phyloP scores from a whole-genome alignment of 2,888 invertebrate species.

The Nebria salina region DNA sequence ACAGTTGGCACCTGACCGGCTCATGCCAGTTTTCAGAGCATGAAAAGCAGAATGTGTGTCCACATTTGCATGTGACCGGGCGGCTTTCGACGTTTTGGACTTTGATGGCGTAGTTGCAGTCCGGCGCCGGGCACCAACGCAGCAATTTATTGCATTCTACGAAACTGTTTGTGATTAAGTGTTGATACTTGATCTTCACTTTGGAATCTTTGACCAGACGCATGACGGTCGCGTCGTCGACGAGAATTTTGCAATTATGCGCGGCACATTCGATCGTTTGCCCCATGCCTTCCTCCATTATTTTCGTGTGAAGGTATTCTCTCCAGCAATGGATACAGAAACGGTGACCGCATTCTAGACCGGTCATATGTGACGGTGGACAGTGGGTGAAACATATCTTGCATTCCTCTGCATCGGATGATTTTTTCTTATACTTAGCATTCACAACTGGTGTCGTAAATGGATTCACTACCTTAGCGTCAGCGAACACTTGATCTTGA shows the following conservation, averaged over 20 bases:
- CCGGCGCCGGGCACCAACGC: conserved; percentile 98
- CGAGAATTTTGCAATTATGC: conserved; percentile 95
- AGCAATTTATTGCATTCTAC: conserved; percentile 97
- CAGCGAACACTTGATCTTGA: conserved; percentile 92
- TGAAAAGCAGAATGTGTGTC: conserved; percentile 95
- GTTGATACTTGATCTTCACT: conserved; percentile 94
- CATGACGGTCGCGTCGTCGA: conserved; percentile 98
- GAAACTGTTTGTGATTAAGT: conserved; percentile 98
- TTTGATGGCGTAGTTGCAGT: conserved; percentile 96
- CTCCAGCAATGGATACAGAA: conserved; percentile 97
- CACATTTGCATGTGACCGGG: conserved; percentile 93
- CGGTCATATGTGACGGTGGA: conserved; percentile 88
- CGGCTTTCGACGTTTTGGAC: conserved; percentile 89
- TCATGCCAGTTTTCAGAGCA: conserved; percentile 99
- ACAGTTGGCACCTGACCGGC: conserved; percentile 92
- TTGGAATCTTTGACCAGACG: conserved; percentile 85
- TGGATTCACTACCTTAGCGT: conserved; percentile 96
- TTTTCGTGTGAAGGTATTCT: conserved; percentile 97
- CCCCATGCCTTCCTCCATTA: conserved; percentile 96
- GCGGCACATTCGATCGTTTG: conserved; percentile 98
- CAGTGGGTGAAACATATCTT: conserved; percentile 90
- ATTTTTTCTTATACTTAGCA: conserved; percentile 67
- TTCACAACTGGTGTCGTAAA: conserved; percentile 69
- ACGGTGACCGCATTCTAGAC: conserved; percentile 95
- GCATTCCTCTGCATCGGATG: conserved; percentile 86